A percentile compares a stretch with the other conserved stretches of the same genome.
Conservation (phyloP, 2,113 vertebrate genomes). For the Zosterops japonicus region DNA sequence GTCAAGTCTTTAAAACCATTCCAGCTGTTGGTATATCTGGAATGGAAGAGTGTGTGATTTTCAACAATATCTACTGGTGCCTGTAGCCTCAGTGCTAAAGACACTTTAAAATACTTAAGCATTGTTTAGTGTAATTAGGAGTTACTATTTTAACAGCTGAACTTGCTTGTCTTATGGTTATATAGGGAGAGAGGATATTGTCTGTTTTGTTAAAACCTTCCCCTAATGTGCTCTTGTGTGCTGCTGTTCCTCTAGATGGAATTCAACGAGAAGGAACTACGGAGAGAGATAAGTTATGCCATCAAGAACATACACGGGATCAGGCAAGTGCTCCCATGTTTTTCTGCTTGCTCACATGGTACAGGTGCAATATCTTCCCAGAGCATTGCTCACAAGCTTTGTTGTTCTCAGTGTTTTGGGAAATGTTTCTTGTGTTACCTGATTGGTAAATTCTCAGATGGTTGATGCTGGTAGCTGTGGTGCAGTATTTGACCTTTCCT, state of each 20-base stretch:
- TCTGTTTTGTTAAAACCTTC: background rate
- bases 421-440: background rate
- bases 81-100: background rate
- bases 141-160: background rate
- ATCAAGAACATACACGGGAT: constrained; percentile 93
- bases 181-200: background rate
- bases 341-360: background rate
- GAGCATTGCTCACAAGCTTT: background rate
- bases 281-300: constrained; percentile 90
- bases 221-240: background rate
- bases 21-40: background rate
- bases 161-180: background rate
- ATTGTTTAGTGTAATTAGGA: constrained; percentile 3
- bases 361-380: background rate
- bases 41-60: background rate
- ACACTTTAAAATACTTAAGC: background rate
- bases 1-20: background rate
- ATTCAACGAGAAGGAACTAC: constrained; percentile 87
- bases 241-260: constrained; percentile 80
- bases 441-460: background rate
- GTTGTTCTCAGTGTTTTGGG: background rate
- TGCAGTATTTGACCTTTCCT: background rate
- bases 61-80: background rate
- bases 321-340: constrained; percentile 75
- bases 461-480: background rate